Percentiles rank a stretch among this genome's conserved stretches.
These are phyloP conservation scores for Phocoena phocoena DNA, from an alignment of 2,113 vertebrate species.

Conservation along the genomic window DNA sequence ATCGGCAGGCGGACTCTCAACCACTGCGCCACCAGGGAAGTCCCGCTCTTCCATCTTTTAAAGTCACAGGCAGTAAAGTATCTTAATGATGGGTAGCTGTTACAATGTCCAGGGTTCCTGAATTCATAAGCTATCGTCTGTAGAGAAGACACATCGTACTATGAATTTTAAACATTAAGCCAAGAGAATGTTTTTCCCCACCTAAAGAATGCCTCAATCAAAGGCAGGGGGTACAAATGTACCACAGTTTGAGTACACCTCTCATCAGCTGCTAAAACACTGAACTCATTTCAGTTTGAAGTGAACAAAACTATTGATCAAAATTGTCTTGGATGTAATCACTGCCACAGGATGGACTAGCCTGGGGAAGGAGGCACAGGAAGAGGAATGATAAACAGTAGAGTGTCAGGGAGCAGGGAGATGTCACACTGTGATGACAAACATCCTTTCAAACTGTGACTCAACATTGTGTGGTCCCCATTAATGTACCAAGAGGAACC, in stretches of 20 bases:
- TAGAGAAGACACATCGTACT: background rate
- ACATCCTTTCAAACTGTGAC: constrained; percentile 52
- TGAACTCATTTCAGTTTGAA: constrained; percentile 26
- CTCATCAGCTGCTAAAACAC: background rate
- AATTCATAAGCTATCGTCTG: background rate
- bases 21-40: too few species aligned
- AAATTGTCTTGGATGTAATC: background rate
- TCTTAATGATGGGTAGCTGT: too few species aligned
- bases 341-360: background rate
- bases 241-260: background rate
- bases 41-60: too few species aligned
- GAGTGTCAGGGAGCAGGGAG: constrained; percentile 6
- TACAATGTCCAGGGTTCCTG: too few species aligned
- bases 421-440: constrained; percentile 48
- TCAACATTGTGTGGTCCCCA: background rate
- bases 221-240: background rate
- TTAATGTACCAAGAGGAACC: constrained; percentile 19
- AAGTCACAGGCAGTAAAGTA: too few species aligned
- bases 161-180: background rate
- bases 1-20: too few species aligned
- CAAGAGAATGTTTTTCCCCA: background rate
- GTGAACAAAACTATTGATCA: background rate
- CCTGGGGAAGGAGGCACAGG: background rate
- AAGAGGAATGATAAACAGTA: background rate
- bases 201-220: background rate